A percentile compares a stretch with the other conserved stretches of the same genome.
Evolutionary conservation across 2,888 invertebrate genomes (phyloP).

Genomic region (Anagyrus pseudococci): DNA sequence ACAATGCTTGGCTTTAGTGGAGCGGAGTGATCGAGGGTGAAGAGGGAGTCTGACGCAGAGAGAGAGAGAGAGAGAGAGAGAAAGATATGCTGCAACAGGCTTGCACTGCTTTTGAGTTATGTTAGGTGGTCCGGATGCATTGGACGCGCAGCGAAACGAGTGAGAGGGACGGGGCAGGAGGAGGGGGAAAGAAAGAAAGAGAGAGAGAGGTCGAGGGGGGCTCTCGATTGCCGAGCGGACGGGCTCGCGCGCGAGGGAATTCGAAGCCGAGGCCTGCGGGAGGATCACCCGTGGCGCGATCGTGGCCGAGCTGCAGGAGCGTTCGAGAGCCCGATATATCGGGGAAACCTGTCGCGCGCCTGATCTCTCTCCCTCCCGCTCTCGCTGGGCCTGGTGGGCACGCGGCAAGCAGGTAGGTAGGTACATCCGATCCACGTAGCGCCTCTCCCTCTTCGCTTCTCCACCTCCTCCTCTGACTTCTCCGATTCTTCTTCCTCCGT

Average conservation of each 20-base stretch:
- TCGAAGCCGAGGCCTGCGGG: no score
- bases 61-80: no score
- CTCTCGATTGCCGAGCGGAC: conserved; percentile 20
- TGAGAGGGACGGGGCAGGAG: no score
- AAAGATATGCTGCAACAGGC: conserved; percentile 44
- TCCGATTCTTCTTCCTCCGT: no score
- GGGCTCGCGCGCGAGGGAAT: background rate
- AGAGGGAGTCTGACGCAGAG: conserved; percentile 38
- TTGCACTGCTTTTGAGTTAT: conserved; percentile 50
- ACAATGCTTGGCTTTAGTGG: conserved; percentile 48
- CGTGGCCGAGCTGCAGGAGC: conserved; percentile 12
- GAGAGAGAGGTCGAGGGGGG: conserved; percentile 34
- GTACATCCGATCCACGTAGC: conserved; percentile 4
- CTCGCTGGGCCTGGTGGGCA: no score
- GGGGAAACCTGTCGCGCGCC: conserved; percentile 33
- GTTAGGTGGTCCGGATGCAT: conserved; percentile 44
- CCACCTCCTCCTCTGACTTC: background rate
- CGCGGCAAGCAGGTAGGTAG: no score
- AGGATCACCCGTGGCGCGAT: conserved; percentile 36
- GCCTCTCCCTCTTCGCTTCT: background rate
- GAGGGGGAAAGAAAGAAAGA: no score
- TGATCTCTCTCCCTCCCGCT: no score
- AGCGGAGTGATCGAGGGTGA: no score
- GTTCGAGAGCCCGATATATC: conserved; percentile 27
- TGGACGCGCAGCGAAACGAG: no score